Percentiles rank a stretch among this genome's conserved stretches.
Conservation (phyloP, 2,888 invertebrate species). For the Thyatira batis region DNA sequence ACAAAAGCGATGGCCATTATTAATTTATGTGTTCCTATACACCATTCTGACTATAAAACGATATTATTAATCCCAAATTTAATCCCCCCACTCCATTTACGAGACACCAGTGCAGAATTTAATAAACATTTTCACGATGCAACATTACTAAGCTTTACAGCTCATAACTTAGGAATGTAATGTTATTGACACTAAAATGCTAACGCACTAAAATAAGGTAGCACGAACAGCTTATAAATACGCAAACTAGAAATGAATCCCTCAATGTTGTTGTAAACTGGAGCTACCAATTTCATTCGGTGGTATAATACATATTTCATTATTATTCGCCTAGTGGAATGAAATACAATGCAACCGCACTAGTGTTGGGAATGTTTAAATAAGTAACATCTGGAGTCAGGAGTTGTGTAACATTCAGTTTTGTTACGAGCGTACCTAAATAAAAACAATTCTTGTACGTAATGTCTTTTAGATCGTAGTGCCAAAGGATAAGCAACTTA, state of each 20-base stretch:
- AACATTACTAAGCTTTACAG: background rate
- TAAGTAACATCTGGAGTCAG: conserved; percentile 4
- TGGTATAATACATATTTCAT: conserved; percentile 14
- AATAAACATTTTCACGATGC: background rate
- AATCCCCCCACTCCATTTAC: background rate
- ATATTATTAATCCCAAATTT: background rate
- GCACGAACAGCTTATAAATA: background rate
- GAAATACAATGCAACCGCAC: conserved; percentile 8
- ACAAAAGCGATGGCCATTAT: too few species aligned
- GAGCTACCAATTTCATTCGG: conserved; percentile 7
- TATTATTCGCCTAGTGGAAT: conserved; percentile 7
- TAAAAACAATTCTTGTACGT: background rate
- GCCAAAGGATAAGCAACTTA: background rate
- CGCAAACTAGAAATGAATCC: background rate
- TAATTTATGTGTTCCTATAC: too few species aligned
- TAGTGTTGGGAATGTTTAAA: conserved; percentile 4
- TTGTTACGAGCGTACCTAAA: background rate
- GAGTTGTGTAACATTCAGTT: background rate
- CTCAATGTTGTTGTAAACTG: background rate
- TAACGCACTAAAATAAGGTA: background rate
- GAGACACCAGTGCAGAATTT: background rate
- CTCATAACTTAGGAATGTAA: background rate
- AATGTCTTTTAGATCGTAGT: background rate
- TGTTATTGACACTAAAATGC: background rate
- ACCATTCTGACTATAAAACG: too few species aligned